Percentiles rank a stretch among this genome's conserved stretches.
Conservation (phyloP, 2,888 invertebrate species). For the Diabrotica balteata region DNA sequence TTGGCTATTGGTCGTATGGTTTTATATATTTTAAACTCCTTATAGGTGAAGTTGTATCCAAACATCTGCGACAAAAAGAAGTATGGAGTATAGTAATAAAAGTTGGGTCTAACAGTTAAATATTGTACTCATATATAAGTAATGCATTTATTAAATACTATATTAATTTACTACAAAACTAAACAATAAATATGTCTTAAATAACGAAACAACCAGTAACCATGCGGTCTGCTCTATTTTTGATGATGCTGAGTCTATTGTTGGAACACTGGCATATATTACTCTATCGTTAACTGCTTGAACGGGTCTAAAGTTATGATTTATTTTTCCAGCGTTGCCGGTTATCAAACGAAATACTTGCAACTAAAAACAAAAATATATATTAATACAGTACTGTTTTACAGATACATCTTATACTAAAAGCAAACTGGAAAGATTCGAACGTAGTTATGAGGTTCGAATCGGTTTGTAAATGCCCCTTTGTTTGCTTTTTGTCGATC, state of each 20-base stretch:
- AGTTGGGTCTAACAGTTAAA: no score
- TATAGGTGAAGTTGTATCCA: no score
- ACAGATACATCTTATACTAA: no score
- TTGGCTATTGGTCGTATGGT: no score
- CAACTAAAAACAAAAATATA: constrained; percentile 65
- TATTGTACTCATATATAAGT: neutral
- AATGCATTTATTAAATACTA: neutral
- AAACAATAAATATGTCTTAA: constrained; percentile 4
- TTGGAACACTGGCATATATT: constrained; percentile 45
- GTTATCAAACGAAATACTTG: constrained; percentile 74
- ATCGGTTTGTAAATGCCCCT: no score
- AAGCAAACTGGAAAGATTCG: no score
- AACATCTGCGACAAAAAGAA: no score
- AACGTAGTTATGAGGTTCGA: no score
- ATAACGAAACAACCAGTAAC: neutral
- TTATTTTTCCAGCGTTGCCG: constrained; percentile 71
- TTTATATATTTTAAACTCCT: no score
- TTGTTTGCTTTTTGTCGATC: no score
- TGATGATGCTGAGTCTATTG: constrained; percentile 10
- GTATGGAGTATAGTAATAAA: no score
- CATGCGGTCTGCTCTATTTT: neutral
- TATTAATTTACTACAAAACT: constrained; percentile 10
- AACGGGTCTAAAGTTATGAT: constrained; percentile 83
- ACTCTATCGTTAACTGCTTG: constrained; percentile 77
- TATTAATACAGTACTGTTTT: no score